Evolutionary conservation across 2,113 vertebrate genomes (phyloP).

Genomic region (Archilochus colubris): DNA sequence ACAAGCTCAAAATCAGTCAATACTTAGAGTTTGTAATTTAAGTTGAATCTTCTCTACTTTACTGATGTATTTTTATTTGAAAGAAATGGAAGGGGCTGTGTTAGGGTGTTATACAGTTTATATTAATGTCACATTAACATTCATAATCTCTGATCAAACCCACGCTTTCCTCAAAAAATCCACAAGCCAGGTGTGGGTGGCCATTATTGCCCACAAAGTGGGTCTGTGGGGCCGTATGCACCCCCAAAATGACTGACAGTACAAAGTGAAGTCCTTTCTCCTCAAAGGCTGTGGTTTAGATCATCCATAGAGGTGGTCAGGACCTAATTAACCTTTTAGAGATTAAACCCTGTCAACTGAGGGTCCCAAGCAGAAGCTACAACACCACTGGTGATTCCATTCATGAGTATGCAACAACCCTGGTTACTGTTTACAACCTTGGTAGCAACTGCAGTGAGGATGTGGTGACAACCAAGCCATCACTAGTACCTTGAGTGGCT

Average conservation of each 20-base stretch:
- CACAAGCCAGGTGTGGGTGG: not conserved
- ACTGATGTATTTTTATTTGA: not conserved
- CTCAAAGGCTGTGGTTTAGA: not conserved
- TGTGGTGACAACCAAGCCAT: not conserved
- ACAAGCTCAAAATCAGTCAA: not conserved
- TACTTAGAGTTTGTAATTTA: not conserved
- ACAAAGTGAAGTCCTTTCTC: not conserved
- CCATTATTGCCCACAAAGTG: not conserved
- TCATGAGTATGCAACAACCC: not conserved
- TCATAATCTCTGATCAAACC: not conserved
- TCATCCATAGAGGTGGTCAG: accelerated
- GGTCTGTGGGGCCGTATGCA: not conserved
- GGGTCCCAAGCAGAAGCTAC: not conserved
- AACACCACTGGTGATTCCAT: not conserved
- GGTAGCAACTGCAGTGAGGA: not conserved
- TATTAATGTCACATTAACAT: not conserved
- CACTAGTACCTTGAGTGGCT: not conserved
- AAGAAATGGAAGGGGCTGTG: accelerated
- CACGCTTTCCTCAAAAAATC: not conserved
- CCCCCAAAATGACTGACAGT: too few species aligned
- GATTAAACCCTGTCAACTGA: not conserved
- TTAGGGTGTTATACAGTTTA: not conserved
- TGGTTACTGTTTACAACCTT: not conserved
- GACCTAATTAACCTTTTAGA: not conserved
- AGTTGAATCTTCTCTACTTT: not conserved